Percentiles rank a stretch among this genome's conserved stretches.
phyloP scores from a whole-genome alignment of 2,888 invertebrate species.

The Tetramorium bicarinatum region DNA sequence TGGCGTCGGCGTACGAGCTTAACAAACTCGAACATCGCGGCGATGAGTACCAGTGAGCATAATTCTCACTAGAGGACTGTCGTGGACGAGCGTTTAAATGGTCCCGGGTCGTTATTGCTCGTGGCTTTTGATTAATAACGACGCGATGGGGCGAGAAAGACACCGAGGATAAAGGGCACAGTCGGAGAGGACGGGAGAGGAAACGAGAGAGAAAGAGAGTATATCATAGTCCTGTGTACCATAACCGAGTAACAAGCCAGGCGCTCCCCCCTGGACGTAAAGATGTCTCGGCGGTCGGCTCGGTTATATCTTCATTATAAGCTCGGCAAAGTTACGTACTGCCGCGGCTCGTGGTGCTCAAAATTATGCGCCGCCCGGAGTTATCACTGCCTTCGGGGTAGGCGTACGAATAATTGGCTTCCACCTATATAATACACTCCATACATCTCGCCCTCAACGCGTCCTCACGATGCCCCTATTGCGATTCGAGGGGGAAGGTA shows the following conservation, averaged over 20 bases:
- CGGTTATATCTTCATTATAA: slow-evolving; percentile 86
- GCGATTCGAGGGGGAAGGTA: slow-evolving; percentile 15
- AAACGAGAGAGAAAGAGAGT: slow-evolving; percentile 43
- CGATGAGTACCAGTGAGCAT: slow-evolving; percentile 31
- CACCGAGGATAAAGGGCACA: slow-evolving; percentile 7
- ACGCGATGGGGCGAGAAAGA: slow-evolving; percentile 65
- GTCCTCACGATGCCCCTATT: slow-evolving; percentile 53
- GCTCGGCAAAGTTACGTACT: slow-evolving; percentile 84
- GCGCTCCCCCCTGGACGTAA: slow-evolving; percentile 80
- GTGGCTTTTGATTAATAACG: slow-evolving; percentile 82
- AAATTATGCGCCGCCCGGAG: slow-evolving; percentile 84
- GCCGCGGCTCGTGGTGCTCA: slow-evolving; percentile 76
- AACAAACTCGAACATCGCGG: slow-evolving; percentile 31
- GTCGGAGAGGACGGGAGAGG: slow-evolving; percentile 13
- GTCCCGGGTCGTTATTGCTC: slow-evolving; percentile 69
- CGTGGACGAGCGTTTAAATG: slow-evolving; percentile 69
- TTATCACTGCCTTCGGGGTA: slow-evolving; percentile 83
- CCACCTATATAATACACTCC: slow-evolving; percentile 78
- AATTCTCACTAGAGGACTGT: slow-evolving; percentile 44
- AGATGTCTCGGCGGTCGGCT: slow-evolving; percentile 84
- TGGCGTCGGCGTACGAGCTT: slow-evolving; percentile 5
- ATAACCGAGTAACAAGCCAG: slow-evolving; percentile 82
- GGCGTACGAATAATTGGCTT: slow-evolving; percentile 83
- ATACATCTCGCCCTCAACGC: slow-evolving; percentile 63
- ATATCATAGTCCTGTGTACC: slow-evolving; percentile 63